Evolutionary conservation across 2,113 vertebrate genomes (phyloP).

Genomic region (Aleadryas rufinucha): DNA sequence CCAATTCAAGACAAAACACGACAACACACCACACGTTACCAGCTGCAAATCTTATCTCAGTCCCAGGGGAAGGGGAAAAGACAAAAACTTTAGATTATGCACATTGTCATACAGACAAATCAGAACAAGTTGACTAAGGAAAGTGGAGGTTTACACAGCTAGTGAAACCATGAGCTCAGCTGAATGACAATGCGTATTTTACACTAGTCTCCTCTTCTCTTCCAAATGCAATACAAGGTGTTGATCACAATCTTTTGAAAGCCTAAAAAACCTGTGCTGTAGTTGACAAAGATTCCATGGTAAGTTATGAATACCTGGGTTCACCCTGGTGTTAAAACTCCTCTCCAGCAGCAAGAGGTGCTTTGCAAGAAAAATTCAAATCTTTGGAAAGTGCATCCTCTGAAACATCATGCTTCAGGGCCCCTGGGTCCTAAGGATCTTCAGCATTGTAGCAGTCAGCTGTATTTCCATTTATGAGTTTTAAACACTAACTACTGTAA

Average conservation of each 20-base stretch:
- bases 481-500: not conserved
- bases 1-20: not conserved
- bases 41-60: not conserved
- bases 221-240: not conserved
- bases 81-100: not conserved
- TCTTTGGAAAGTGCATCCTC: not conserved
- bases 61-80: not conserved
- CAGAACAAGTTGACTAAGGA: not conserved
- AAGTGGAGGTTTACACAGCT: not conserved
- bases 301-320: not conserved
- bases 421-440: not conserved
- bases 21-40: not conserved
- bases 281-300: not conserved
- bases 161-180: not conserved
- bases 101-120: not conserved
- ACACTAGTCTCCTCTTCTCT: not conserved
- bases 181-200: not conserved
- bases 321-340: not conserved
- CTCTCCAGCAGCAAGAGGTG: not conserved
- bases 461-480: not conserved
- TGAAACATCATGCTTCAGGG: not conserved
- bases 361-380: not conserved
- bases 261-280: not conserved
- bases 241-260: not conserved
- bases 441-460: not conserved